Evolutionary conservation across 1,140 invertebrate genomes (phyloP).

Genomic region (Plodia interpunctella): DNA sequence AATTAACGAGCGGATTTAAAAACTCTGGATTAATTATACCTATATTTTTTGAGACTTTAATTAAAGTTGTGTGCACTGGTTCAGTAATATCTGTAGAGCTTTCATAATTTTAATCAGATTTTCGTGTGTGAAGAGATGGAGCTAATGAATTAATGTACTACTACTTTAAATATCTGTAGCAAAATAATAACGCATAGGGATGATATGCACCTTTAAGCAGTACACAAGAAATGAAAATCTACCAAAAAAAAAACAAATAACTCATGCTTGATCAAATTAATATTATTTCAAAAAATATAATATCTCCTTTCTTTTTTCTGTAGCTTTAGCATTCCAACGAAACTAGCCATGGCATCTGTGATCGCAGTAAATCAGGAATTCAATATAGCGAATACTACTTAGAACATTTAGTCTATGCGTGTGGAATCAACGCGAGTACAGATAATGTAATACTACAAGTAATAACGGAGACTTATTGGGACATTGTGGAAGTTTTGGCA

Average conservation of each 20-base stretch:
- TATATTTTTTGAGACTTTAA: too few species aligned
- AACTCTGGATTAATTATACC: too few species aligned
- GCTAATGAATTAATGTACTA: neutral
- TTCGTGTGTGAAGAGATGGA: neutral
- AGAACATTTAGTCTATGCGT: constrained; percentile 19
- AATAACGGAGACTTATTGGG: constrained; percentile 40
- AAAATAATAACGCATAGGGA: too few species aligned
- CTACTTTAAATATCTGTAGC: too few species aligned
- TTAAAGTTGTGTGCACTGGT: too few species aligned
- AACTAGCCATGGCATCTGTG: neutral
- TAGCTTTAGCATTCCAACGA: neutral
- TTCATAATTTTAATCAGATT: neutral
- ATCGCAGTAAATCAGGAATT: constrained; percentile 8
- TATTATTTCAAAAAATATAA: neutral
- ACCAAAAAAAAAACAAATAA: too few species aligned
- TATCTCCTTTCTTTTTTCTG: neutral
- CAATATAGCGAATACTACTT: constrained; percentile 14
- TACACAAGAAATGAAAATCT: too few species aligned
- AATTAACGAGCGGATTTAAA: neutral
- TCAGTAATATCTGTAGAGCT: too few species aligned
- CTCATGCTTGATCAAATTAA: too few species aligned
- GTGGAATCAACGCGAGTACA: constrained; percentile 14
- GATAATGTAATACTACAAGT: constrained; percentile 7
- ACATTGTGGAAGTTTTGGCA: constrained; percentile 49
- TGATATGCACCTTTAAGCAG: too few species aligned